phyloP scores from a whole-genome alignment of 2,113 vertebrate genomes.

The Cavia aperea region DNA sequence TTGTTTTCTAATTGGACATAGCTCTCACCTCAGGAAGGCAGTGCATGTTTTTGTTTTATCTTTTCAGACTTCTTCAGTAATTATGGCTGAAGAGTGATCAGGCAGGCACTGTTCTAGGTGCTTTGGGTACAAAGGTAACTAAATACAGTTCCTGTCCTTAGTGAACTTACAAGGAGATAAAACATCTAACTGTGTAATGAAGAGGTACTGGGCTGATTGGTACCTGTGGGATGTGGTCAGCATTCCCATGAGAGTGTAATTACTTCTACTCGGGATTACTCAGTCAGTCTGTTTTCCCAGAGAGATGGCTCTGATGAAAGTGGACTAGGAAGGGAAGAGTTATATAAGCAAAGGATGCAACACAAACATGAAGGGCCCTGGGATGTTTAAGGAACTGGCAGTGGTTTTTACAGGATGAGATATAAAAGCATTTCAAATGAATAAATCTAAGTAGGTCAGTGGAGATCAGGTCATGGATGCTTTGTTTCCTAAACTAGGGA shows the following conservation, averaged over 20 bases:
- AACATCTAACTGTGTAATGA: background rate
- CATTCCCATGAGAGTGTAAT: background rate
- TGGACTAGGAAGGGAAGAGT: background rate
- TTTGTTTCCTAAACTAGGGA: background rate
- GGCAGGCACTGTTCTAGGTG: background rate
- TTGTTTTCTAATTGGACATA: background rate
- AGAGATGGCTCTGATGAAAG: background rate
- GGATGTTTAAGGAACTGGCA: background rate
- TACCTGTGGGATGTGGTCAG: too few species aligned
- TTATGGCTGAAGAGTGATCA: background rate
- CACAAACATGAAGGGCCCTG: background rate
- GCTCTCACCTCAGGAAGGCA: constrained; percentile 2
- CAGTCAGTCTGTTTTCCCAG: background rate
- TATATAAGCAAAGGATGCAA: background rate
- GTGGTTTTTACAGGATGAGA: background rate
- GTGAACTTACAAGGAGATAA: background rate
- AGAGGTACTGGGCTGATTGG: background rate
- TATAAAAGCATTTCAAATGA: too few species aligned
- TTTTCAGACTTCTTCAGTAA: background rate
- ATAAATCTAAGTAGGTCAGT: too few species aligned
- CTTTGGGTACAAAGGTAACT: background rate
- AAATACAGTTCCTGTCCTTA: background rate
- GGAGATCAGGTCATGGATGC: too few species aligned
- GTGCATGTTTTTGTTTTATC: background rate
- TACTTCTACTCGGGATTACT: background rate